Evolutionary conservation across 2,797 vertebrate genomes (phyloP).

Genomic region (Eulemur coronatus): DNA sequence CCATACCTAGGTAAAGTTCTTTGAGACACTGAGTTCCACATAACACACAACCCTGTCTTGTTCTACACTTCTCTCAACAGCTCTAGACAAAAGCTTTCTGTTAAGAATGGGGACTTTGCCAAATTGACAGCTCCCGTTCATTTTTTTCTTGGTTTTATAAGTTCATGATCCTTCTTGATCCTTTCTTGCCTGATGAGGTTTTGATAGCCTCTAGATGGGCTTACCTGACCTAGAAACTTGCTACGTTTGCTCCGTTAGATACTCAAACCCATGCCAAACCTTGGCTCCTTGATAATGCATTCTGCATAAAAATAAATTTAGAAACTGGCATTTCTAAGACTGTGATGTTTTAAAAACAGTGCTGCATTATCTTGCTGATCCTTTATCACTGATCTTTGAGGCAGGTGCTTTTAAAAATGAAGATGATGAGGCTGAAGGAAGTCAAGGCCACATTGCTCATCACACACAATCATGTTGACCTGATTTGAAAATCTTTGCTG

Average conservation of each 20-base stretch:
- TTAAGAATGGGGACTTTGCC: neutral
- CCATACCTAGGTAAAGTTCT: neutral
- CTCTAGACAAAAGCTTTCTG: neutral
- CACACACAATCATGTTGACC: accelerated
- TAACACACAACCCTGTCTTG: neutral
- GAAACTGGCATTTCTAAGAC: neutral
- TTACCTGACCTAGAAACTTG: neutral
- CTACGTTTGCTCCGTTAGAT: neutral
- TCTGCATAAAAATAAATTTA: neutral
- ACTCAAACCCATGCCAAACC: neutral
- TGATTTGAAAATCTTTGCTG: neutral
- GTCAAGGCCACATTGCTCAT: neutral
- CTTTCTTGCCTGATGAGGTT: neutral
- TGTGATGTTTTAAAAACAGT: neutral
- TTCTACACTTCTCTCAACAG: neutral
- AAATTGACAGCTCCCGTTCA: neutral
- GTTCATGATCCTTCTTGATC: neutral
- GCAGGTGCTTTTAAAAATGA: neutral
- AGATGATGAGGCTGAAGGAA: neutral
- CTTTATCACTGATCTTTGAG: neutral
- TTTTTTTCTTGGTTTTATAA: neutral
- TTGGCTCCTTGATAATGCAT: neutral
- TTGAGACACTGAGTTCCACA: neutral
- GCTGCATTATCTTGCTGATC: too few relatives aligned
- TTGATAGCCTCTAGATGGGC: neutral